These are phyloP conservation scores for Gasterosteus aculeatus DNA, from an alignment of 2,113 vertebrate genomes.

Conservation along the genomic window DNA sequence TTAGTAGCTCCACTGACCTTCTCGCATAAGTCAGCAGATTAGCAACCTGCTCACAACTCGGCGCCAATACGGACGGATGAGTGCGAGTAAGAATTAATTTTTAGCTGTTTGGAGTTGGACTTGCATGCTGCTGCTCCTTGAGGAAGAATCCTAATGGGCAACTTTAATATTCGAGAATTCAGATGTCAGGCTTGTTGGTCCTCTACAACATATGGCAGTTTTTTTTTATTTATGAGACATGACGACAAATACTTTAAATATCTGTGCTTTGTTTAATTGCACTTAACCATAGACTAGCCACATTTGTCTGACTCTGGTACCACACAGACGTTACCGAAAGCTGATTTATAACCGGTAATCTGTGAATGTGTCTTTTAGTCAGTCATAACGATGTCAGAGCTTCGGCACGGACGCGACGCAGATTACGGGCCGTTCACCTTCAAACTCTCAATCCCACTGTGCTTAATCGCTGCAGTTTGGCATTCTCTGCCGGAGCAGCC, in stretches of 20 bases:
- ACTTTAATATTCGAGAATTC: slow-evolving; percentile 34
- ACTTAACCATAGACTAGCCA: slow-evolving; percentile 9
- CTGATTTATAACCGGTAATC: slow-evolving; percentile 44
- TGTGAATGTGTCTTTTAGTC: slow-evolving; percentile 35
- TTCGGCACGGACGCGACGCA: slow-evolving; percentile 18
- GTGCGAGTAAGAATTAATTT: slow-evolving; percentile 11
- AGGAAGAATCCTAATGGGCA: slow-evolving; percentile 16
- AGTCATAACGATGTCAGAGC: slow-evolving; percentile 20
- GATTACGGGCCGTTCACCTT: slow-evolving; percentile 19
- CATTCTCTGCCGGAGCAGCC: slow-evolving; percentile 34
- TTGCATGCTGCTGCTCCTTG: not conserved
- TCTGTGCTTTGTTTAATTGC: slow-evolving; percentile 27
- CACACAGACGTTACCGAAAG: slow-evolving; percentile 23
- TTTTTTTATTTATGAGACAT: not conserved
- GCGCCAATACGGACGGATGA: not conserved
- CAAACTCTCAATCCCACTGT: slow-evolving; percentile 9
- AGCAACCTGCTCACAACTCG: slow-evolving; percentile 16
- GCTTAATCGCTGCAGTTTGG: slow-evolving; percentile 10
- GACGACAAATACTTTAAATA: not conserved
- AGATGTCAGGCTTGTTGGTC: slow-evolving; percentile 42
- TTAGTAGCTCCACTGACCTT: slow-evolving; percentile 24
- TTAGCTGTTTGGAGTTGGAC: not conserved
- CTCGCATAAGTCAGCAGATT: slow-evolving; percentile 32
- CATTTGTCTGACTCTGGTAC: slow-evolving; percentile 43
- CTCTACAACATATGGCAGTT: slow-evolving; percentile 6